Base-by-base conservation (phyloP, 2,797 vertebrate genomes). In the Zenarchopterus dispar region DNA sequence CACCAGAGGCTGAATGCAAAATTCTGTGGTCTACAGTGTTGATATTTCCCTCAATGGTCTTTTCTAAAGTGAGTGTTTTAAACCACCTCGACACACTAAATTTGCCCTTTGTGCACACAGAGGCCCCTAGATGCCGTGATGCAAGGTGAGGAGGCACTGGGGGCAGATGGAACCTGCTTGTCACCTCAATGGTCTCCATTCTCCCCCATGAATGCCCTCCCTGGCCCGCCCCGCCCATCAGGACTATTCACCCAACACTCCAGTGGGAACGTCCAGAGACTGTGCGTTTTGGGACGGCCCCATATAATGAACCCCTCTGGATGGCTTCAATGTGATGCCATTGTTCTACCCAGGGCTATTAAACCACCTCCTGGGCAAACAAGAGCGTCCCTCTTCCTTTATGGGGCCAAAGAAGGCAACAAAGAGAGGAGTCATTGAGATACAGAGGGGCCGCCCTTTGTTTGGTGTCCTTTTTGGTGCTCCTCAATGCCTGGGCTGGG, bases 101-200 rank as follows among this genome's bases (percentile, higher is more conserved):
- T 93, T 93, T 93, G 67, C 87, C 88, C 91, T 94, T 95, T 95
- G 95, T 96, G 91, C 84, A 77, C 11, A 67, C 79, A 93, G 94
- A 94, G 94, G 86, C 93, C 93, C 93, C 94, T 82, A 61, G 83
- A 93, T 93, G 91, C 93, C 87, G 89, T 92, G 91, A 95, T 93
- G 94, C 95, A 96, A 97, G 96, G 96, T 97, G 93, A 96, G 94
- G 94, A 96, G 65, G 84, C 91, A 91, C 84, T 92, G 93, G 91
- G 94, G 96, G 95, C 96, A 95, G 95, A 96, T 96, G 96, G 95
- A 96, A 96, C 96, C 95, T 96, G 96, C 94, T 95, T 94, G 91
- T 93, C 92, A 94, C 84, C 90, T 95, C 95, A 96, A 96, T 96
- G 94, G 93, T 88, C 84, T 90, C 68, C 84, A 95, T 96, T 95